phyloP scores from a whole-genome alignment of 2,888 invertebrate species.

The Tipula helvola region DNA sequence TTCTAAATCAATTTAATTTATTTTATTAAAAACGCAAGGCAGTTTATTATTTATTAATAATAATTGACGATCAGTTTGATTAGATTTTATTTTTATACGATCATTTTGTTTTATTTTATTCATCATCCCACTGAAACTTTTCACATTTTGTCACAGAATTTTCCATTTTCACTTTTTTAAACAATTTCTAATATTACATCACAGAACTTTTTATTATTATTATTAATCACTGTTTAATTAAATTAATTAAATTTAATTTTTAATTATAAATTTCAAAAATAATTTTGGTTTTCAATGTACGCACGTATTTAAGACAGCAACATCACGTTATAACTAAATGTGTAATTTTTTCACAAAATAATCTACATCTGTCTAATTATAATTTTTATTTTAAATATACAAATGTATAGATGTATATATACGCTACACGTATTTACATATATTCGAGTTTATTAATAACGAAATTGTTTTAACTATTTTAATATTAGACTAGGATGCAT shows the following conservation, averaged over 20 bases:
- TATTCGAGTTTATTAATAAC: neutral
- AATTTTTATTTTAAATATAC: neutral
- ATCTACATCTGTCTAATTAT: neutral
- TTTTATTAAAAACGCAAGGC: neutral
- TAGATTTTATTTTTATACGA: neutral
- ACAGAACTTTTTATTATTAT: neutral
- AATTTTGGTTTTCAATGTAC: neutral
- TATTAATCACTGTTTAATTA: neutral
- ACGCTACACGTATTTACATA: neutral
- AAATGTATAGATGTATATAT: neutral
- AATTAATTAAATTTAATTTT: neutral
- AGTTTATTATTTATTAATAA: neutral
- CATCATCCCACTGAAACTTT: neutral
- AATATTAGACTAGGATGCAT: neutral
- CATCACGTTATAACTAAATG: neutral
- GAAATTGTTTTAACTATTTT: neutral
- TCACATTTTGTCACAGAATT: neutral
- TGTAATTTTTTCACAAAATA: neutral
- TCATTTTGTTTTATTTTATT: neutral
- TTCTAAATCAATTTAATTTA: neutral
- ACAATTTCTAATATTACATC: neutral
- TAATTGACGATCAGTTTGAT: neutral
- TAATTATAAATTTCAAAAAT: neutral
- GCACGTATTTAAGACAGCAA: neutral
- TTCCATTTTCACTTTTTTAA: neutral